phyloP scores from a whole-genome alignment of 2,113 vertebrate genomes.

The Pelusios castaneus region DNA sequence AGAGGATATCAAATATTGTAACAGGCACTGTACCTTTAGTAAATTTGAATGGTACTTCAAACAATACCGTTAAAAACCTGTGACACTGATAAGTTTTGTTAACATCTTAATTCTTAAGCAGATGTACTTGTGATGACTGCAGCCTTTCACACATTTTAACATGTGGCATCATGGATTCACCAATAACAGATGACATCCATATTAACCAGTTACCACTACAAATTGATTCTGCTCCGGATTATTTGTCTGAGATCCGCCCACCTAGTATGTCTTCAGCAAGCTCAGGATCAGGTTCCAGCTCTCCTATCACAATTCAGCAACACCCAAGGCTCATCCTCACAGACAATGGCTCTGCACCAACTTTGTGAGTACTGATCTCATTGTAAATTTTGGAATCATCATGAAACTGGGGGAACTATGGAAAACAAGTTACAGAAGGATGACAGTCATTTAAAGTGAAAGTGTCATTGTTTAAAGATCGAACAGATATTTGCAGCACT shows the following conservation, averaged over 20 bases:
- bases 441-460: not conserved
- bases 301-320: conserved; percentile 91
- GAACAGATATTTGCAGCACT: not conserved
- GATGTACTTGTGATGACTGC: conserved; percentile 98
- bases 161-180: conserved; percentile 97
- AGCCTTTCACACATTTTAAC: conserved; percentile 98
- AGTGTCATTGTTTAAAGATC: not conserved
- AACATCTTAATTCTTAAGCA: conserved; percentile 67
- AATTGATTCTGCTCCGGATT: conserved; percentile 87
- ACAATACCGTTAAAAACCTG: not conserved
- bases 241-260: conserved; percentile 89
- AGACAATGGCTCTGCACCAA: conserved; percentile 82
- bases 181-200: conserved; percentile 90
- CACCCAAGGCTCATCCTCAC: conserved; percentile 87
- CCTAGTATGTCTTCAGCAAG: conserved; percentile 96
- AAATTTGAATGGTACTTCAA: not conserved
- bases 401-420: not conserved
- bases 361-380: conserved; percentile 85
- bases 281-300: conserved; percentile 91
- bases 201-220: conserved; percentile 89
- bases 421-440: not conserved
- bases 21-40: not conserved
- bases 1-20: not conserved
- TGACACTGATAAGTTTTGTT: not conserved
- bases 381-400: not conserved